Evolutionary conservation across 2,888 invertebrate genomes (phyloP), one percentile per base, ranked within the genome.

Genomic region (Ischnura elegans): DNA sequence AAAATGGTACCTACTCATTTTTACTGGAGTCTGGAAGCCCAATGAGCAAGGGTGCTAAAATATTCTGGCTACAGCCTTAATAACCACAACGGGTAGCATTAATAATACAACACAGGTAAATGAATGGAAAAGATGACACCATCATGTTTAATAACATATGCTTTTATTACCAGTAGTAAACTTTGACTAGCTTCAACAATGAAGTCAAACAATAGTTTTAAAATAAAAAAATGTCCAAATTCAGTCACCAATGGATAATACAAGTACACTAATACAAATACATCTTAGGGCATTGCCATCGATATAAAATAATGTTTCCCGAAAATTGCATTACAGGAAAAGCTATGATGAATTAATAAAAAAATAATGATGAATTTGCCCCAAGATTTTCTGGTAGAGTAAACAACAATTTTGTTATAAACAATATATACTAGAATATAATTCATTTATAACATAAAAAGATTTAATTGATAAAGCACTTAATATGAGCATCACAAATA

Each of bases 161-260:
- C 21, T 90, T n/a, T 43, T 76, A 76, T 76, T 76, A 43, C 61
- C 25, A 2, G 43, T 90, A 51, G 61, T 25, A 13, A 42, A 43
- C 55, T 90, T 90, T 61, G 90, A 90, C 90, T 90, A 90, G 90
- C 90, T 66, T 90, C 90, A 90, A 61, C 61, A 90, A 90, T 66
- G n/a, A 43, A 43, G 43, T 13, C 55, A 90, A 90, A 1, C 90
- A 90, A 87, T 51, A 8, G n/a, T 36, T 87, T 87, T 4, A 36
- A 51, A 47, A 87, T 76, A 36, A 76, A 36, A 13, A 16, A 16
- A 76, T 36, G 29, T 13, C 10, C 76, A 25, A 76, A 76, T 25
- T 76, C 25, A 13, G 13, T 36, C 76, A 76, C 36, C 36, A 36
- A 76, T 76, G 10, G 76, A n/a, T 36, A 36, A 13, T 76, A n/a